These are phyloP conservation scores for Clytia hemisphaerica DNA, from an alignment of 30 jellyfish, hydroid and myxozoan genomes.

Conservation along the genomic window DNA sequence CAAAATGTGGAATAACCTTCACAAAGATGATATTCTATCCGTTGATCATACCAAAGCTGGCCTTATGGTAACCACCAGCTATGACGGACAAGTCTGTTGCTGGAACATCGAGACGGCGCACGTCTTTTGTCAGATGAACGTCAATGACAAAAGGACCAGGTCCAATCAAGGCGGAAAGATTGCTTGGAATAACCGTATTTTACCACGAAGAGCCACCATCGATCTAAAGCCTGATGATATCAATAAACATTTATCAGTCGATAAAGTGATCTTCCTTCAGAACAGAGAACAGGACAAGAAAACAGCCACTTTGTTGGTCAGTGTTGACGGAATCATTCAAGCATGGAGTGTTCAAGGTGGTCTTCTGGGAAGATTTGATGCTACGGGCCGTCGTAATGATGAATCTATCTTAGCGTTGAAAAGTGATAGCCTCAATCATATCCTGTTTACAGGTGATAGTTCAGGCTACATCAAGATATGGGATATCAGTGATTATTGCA, in stretches of 20 bases:
- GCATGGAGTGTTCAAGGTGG: constrained; percentile 83
- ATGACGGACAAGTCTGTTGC: constrained; percentile 68
- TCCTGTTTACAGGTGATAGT: constrained; percentile 77
- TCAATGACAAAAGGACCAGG: constrained; percentile 16
- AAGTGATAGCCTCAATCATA: constrained; percentile 40
- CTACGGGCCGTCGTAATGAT: constrained; percentile 31
- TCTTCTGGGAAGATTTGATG: constrained; percentile 72
- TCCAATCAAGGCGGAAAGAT: background rate
- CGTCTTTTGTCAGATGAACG: constrained; percentile 47
- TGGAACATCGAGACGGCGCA: constrained; percentile 89
- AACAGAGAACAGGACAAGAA: constrained; percentile 44
- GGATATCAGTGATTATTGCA: constrained; percentile 53
- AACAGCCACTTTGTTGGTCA: constrained; percentile 56
- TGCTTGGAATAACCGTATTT: background rate
- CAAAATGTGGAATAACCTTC: constrained; percentile 45
- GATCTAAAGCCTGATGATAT: constrained; percentile 15
- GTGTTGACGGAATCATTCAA: constrained; percentile 66
- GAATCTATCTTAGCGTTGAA: constrained; percentile 64
- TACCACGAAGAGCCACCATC: background rate
- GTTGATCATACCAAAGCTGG: constrained; percentile 46
- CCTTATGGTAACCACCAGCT: constrained; percentile 66
- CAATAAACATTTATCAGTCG: constrained; percentile 47
- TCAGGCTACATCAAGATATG: constrained; percentile 66
- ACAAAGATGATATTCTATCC: constrained; percentile 73
- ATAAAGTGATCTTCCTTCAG: constrained; percentile 56